Evolutionary conservation across 1,140 invertebrate genomes (phyloP).

Genomic region (Gryon sp.): DNA sequence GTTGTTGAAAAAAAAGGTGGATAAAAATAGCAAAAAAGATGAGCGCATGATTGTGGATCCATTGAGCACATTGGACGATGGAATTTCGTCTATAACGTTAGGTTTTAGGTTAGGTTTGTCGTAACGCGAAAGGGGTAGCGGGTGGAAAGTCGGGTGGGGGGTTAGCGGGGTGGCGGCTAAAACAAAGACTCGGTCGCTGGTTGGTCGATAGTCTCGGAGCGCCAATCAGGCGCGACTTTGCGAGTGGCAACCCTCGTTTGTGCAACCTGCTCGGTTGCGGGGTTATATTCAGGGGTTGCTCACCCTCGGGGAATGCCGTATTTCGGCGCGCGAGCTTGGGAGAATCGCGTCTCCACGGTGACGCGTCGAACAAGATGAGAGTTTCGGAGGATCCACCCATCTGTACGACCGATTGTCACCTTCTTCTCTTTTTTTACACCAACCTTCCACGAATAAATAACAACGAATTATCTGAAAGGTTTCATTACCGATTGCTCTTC

Average conservation of each 20-base stretch:
- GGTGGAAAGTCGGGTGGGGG: slow-evolving; percentile 3
- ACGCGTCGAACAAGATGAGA: slow-evolving; percentile 65
- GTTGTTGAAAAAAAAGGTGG: too few relatives aligned
- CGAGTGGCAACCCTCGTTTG: slow-evolving; percentile 69
- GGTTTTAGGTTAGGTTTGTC: slow-evolving; percentile 64
- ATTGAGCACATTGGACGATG: background rate
- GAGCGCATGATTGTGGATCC: too few relatives aligned
- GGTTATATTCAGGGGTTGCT: slow-evolving; percentile 65
- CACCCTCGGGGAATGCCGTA: slow-evolving; percentile 65
- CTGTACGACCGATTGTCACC: slow-evolving; percentile 43
- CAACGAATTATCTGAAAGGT: slow-evolving; percentile 50
- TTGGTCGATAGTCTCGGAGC: slow-evolving; percentile 77
- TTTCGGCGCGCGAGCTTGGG: slow-evolving; percentile 62
- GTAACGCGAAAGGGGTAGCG: background rate
- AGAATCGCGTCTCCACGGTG: slow-evolving; percentile 72
- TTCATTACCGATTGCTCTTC: slow-evolving; percentile 47
- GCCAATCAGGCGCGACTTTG: slow-evolving; percentile 77
- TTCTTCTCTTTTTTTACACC: too few relatives aligned
- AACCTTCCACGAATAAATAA: slow-evolving; percentile 38
- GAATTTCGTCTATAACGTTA: background rate
- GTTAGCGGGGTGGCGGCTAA: slow-evolving; percentile 75
- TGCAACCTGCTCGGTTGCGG: slow-evolving; percentile 69
- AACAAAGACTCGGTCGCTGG: slow-evolving; percentile 76
- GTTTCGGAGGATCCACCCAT: slow-evolving; percentile 54
- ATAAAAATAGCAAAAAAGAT: too few relatives aligned